Percentiles rank a stretch among this genome's conserved stretches.
Evolutionary conservation across 2,113 vertebrate species (phyloP).

Genomic region (Silurus glanis): DNA sequence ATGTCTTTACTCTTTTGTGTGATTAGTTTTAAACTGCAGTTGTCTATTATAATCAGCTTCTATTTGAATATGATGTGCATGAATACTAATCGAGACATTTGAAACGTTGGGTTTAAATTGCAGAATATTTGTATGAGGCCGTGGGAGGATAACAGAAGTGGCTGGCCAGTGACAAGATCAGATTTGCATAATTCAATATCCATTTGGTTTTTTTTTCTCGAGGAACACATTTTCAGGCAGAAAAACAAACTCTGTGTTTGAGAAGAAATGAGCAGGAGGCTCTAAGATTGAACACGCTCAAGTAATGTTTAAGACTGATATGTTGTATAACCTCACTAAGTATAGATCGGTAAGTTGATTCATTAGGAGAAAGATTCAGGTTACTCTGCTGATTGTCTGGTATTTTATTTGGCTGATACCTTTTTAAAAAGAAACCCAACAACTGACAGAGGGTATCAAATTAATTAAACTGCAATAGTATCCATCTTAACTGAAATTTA

Average conservation of each 20-base stretch:
- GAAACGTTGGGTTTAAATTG: conserved; percentile 29
- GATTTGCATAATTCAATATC: conserved; percentile 50
- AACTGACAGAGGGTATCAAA: neutral
- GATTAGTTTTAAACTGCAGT: conserved; percentile 21
- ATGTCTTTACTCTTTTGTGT: conserved; percentile 13
- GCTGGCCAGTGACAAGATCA: conserved; percentile 39
- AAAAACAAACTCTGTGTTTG: conserved; percentile 29
- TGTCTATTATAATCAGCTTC: conserved; percentile 11
- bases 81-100: conserved; percentile 37
- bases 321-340: neutral
- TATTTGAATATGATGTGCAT: conserved; percentile 30
- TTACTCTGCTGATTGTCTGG: neutral
- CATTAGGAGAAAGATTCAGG: neutral
- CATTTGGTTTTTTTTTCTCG: conserved; percentile 25
- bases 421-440: neutral
- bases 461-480: neutral
- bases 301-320: neutral
- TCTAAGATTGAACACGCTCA: neutral
- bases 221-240: conserved; percentile 45
- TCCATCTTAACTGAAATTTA: neutral
- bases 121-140: conserved; percentile 23
- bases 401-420: neutral
- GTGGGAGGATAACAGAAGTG: conserved; percentile 32
- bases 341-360: neutral
- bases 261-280: conserved; percentile 17